A percentile compares a stretch with the other conserved stretches of the same genome.
These are phyloP conservation scores for Clarias fuscus DNA, from an alignment of 2,797 vertebrate species.

Conservation along the genomic window DNA sequence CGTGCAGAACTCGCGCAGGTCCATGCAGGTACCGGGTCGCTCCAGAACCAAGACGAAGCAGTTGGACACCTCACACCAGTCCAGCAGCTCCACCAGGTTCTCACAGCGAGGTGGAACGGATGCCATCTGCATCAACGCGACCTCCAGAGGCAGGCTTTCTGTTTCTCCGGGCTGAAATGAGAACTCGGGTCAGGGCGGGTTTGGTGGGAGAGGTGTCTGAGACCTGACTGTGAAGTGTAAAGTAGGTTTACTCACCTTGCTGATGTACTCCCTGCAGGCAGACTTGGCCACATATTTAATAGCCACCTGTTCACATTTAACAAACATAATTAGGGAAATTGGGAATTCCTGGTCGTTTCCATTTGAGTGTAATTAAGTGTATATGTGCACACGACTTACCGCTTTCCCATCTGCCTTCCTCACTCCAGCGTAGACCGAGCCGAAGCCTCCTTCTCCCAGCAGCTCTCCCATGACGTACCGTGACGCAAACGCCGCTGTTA, in stretches of 20 bases:
- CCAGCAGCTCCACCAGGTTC: conserved; percentile 3
- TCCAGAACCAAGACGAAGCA: conserved; percentile 10
- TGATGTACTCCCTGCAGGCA: background rate
- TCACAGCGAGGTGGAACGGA: background rate
- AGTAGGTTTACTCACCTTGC: background rate
- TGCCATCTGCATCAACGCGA: background rate
- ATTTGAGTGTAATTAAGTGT: background rate
- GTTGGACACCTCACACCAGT: background rate
- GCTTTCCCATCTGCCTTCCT: background rate
- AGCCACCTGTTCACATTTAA: background rate
- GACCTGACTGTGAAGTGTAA: background rate
- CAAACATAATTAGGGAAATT: background rate
- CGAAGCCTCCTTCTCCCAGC: background rate
- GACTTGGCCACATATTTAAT: background rate
- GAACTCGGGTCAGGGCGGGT: background rate
- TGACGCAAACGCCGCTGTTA: background rate
- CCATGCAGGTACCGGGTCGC: conserved; percentile 11
- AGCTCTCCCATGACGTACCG: background rate
- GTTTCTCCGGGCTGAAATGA: background rate
- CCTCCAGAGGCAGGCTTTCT: background rate
- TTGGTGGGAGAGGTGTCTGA: background rate
- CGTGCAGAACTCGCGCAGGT: background rate
- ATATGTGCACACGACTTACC: background rate
- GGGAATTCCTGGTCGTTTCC: background rate
- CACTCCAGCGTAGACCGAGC: background rate